Percentiles rank a stretch among this genome's conserved stretches.
Evolutionary conservation across 1,140 invertebrate genomes (phyloP).

Genomic region (Atopsyche davidsoni): DNA sequence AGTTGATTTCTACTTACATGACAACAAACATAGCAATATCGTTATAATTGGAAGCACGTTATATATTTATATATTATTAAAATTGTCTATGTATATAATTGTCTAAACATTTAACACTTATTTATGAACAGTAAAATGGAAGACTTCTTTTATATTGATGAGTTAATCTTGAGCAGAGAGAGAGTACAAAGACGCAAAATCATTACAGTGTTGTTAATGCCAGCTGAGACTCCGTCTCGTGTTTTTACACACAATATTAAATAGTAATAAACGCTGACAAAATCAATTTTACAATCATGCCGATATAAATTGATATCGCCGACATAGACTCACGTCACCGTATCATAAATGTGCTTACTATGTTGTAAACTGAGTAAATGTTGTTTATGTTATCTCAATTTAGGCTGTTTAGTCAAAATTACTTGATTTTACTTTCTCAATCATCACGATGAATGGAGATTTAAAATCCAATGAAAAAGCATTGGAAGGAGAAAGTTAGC

Average conservation of each 20-base stretch:
- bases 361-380: too few species aligned
- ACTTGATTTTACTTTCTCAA: too few species aligned
- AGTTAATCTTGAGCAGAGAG: background rate
- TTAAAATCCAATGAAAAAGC: too few species aligned
- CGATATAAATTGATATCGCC: background rate
- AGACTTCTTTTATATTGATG: background rate
- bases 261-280: background rate
- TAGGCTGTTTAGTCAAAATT: too few species aligned
- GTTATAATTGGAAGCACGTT: slow-evolving; percentile 1
- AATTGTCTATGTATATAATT: background rate
- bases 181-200: background rate
- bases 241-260: background rate
- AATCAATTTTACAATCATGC: background rate
- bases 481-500: too few species aligned
- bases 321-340: background rate
- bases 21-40: background rate
- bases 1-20: slow-evolving; percentile 1
- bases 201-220: background rate
- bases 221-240: background rate
- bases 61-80: slow-evolving; percentile 1
- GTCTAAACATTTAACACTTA: background rate
- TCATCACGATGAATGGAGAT: too few species aligned
- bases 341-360: too few species aligned
- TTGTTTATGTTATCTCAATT: too few species aligned
- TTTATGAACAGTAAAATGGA: slow-evolving; percentile 3